phyloP scores from a whole-genome alignment of 1,140 invertebrate genomes.

The Heliconius nattereri region DNA sequence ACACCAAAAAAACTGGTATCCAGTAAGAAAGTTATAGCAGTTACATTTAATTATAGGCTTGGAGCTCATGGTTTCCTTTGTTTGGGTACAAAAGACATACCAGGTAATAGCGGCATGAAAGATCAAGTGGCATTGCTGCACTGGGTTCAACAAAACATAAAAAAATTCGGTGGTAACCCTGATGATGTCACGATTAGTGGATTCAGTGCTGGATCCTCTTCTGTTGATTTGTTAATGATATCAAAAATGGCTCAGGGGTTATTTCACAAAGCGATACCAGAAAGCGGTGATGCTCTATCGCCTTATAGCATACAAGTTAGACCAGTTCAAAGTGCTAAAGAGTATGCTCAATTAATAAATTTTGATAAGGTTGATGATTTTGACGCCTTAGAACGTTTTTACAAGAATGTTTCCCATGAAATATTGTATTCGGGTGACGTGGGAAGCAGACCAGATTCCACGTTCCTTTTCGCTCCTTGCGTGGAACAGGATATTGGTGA shows the following conservation, averaged over 20 bases:
- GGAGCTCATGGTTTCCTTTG: constrained; percentile 54
- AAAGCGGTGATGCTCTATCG: constrained; percentile 53
- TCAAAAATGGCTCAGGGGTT: constrained; percentile 53
- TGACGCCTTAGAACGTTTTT: constrained; percentile 55
- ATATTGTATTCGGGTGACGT: constrained; percentile 37
- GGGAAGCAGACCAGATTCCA: constrained; percentile 37
- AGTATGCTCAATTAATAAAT: constrained; percentile 47
- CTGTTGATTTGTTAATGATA: constrained; percentile 52
- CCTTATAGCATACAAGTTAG: constrained; percentile 49
- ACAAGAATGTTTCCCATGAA: constrained; percentile 51
- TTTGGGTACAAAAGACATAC: constrained; percentile 49
- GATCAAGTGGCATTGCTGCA: constrained; percentile 54
- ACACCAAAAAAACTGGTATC: constrained; percentile 43
- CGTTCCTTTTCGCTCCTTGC: constrained; percentile 56
- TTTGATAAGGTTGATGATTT: constrained; percentile 50
- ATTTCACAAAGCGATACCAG: constrained; percentile 59
- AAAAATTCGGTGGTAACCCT: constrained; percentile 58
- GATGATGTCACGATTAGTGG: constrained; percentile 56
- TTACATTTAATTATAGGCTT: constrained; percentile 55
- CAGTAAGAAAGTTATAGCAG: constrained; percentile 45
- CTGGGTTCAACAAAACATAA: constrained; percentile 58
- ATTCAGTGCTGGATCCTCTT: constrained; percentile 51
- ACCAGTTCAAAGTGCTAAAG: constrained; percentile 54
- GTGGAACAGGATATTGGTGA: constrained; percentile 54
- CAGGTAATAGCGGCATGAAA: constrained; percentile 59